A percentile compares a stretch with the other conserved stretches of the same genome.
These are phyloP conservation scores for Cephalotes varians DNA, from an alignment of 2,888 invertebrate species.

Conservation along the genomic window DNA sequence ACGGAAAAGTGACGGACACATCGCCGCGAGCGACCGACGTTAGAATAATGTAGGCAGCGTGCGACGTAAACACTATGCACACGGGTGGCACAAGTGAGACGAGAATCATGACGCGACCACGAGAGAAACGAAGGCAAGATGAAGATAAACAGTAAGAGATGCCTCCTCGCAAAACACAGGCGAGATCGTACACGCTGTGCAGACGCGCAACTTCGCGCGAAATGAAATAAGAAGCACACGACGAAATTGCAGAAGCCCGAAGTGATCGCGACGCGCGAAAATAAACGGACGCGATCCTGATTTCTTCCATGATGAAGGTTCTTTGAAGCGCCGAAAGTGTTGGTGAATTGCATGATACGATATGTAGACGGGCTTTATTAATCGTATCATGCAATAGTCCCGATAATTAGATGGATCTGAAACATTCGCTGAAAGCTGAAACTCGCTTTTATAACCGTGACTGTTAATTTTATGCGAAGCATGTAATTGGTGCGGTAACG, in stretches of 20 bases:
- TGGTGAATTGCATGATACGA: neutral
- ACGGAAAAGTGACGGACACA: constrained; percentile 25
- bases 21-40: constrained; percentile 30
- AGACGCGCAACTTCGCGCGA: neutral
- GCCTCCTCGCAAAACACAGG: constrained; percentile 5
- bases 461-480: constrained; percentile 20
- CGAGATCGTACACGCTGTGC: neutral
- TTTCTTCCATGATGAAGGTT: neutral
- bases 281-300: constrained; percentile 5
- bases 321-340: neutral
- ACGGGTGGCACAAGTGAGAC: constrained; percentile 8
- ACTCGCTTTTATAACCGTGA: neutral
- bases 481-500: neutral
- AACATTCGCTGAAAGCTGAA: neutral
- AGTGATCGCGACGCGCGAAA: constrained; percentile 5
- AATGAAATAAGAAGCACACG: constrained; percentile 16
- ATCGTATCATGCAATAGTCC: neutral
- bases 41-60: constrained; percentile 32
- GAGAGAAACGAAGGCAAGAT: neutral
- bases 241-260: constrained; percentile 22
- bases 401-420: constrained; percentile 11
- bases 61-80: constrained; percentile 31
- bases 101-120: neutral
- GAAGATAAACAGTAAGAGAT: constrained; percentile 36
- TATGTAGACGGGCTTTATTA: neutral